Conservation (phyloP, 2,113 vertebrate species). For the Micronycteris hirsuta region DNA sequence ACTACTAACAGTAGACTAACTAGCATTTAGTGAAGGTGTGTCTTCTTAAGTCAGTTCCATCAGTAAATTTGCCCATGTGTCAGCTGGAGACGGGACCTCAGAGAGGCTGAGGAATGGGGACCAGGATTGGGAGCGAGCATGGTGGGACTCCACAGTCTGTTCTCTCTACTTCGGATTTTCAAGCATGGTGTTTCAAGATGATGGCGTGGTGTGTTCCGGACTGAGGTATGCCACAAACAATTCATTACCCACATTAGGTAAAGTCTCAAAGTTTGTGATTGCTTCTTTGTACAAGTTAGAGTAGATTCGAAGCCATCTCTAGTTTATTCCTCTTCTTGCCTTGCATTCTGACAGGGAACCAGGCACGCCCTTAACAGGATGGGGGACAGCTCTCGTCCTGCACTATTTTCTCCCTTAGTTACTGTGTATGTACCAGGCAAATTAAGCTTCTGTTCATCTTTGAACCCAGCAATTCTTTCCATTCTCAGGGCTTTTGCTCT, state of each 20-base stretch:
- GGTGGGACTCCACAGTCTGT: background rate
- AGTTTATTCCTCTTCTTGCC: background rate
- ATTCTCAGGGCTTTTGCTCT: background rate
- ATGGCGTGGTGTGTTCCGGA: background rate
- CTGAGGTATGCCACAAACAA: background rate
- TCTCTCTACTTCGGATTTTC: background rate
- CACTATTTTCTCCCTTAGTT: background rate
- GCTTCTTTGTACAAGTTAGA: background rate
- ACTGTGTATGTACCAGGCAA: background rate
- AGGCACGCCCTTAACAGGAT: background rate
- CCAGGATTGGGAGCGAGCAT: background rate
- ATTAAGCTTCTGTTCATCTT: background rate
- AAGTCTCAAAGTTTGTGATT: background rate
- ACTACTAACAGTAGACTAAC: background rate
- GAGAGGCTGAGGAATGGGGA: background rate
- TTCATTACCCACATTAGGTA: background rate
- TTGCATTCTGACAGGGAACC: background rate
- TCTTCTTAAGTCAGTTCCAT: background rate
- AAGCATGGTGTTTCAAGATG: background rate
- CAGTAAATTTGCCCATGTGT: background rate
- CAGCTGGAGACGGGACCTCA: background rate
- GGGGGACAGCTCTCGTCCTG: background rate
- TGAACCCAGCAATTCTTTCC: background rate
- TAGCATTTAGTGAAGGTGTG: background rate
- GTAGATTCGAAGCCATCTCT: background rate